Conservation (phyloP, 2,113 vertebrate species). For the Triplophysa siluroides region DNA sequence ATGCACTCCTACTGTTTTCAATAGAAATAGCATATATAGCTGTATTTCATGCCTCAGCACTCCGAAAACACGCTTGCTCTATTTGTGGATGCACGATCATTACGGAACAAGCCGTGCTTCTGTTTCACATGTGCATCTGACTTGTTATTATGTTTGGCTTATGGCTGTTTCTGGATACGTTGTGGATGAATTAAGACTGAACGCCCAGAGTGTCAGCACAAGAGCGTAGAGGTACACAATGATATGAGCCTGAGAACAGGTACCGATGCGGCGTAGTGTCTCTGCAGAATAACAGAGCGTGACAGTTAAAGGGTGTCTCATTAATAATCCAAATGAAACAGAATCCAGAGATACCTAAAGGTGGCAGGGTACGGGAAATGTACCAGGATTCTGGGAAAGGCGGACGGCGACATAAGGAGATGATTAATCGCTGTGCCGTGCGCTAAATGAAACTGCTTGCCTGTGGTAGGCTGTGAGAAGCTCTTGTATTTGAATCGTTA, state of each 20-base stretch:
- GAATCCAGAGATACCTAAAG: constrained; percentile 8
- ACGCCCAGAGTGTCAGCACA: constrained; percentile 25
- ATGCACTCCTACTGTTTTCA: not conserved
- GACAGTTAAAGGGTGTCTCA: constrained; percentile 37
- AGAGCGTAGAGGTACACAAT: constrained; percentile 7
- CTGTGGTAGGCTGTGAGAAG: constrained; percentile 6
- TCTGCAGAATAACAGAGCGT: constrained; percentile 22
- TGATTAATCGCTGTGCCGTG: constrained; percentile 31
- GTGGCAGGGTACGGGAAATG: constrained; percentile 29
- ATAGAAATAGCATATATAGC: not conserved
- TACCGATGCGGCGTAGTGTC: not conserved
- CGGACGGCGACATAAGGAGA: constrained; percentile 1
- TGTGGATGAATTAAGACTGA: constrained; percentile 40
- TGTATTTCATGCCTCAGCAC: not conserved
- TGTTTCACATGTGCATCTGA: constrained; percentile 9
- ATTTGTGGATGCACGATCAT: constrained; percentile 10
- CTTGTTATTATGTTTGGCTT: constrained; percentile 36
- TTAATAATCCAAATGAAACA: constrained; percentile 29
- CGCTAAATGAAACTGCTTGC: constrained; percentile 42
- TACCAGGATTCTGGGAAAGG: constrained; percentile 4
- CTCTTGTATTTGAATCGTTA: not conserved
- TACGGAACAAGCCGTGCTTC: not conserved
- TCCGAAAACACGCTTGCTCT: not conserved
- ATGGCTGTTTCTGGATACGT: constrained; percentile 31
- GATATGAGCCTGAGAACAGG: constrained; percentile 16